Conservation (phyloP, 2,888 invertebrate species). For the Lasioglossum zephyrum region DNA sequence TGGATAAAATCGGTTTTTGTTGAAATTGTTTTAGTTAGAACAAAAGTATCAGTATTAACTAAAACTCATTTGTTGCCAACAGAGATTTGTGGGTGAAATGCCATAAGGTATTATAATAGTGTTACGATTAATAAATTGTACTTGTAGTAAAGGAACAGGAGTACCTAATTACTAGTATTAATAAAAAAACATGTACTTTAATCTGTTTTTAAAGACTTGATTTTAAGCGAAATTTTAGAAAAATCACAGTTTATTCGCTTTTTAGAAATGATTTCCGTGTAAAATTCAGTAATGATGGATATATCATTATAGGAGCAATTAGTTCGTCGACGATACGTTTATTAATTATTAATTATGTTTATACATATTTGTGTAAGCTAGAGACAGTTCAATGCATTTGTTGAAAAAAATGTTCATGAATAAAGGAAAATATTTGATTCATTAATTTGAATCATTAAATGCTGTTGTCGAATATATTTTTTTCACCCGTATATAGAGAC, state of each 20-base stretch:
- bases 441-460: conserved; percentile 18
- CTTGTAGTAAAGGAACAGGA: conserved; percentile 27
- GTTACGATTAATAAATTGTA: conserved; percentile 31
- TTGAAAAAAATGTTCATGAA: conserved; percentile 40
- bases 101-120: conserved; percentile 52
- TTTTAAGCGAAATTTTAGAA: conserved; percentile 32
- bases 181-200: conserved; percentile 26
- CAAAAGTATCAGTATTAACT: conserved; percentile 47
- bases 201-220: conserved; percentile 17
- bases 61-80: conserved; percentile 39
- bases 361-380: conserved; percentile 28
- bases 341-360: conserved; percentile 37
- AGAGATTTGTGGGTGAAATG: conserved; percentile 50
- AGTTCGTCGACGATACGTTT: conserved; percentile 31
- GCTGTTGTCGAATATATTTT: neutral
- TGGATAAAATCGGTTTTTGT: neutral
- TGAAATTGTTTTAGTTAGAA: conserved; percentile 33
- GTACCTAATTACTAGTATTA: conserved; percentile 48
- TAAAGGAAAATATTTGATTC: conserved; percentile 38
- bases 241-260: conserved; percentile 42
- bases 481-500: neutral
- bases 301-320: conserved; percentile 30
- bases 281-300: conserved; percentile 25
- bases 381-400: conserved; percentile 4
- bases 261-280: conserved; percentile 43